These are phyloP conservation scores for Camponotus pennsylvanicus DNA, from an alignment of 1,140 invertebrate species.

Conservation along the genomic window DNA sequence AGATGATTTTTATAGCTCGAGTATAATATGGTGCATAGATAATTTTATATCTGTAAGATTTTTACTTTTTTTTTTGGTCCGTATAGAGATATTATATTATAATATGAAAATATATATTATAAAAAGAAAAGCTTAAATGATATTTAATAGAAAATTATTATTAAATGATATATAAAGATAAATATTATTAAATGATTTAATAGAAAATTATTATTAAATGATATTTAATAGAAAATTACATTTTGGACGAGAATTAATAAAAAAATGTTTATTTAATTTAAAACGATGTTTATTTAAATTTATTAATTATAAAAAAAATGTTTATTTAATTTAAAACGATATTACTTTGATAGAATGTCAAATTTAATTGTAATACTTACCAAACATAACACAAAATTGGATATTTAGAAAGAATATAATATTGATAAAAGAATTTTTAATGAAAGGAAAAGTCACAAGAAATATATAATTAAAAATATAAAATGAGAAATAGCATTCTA, in stretches of 20 bases:
- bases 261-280: background rate
- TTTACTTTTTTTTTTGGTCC: background rate
- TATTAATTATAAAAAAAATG: no score
- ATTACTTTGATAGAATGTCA: background rate
- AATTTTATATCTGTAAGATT: background rate
- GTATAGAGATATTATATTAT: background rate
- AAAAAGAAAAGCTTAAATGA: no score
- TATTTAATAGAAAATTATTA: background rate
- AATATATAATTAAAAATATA: background rate
- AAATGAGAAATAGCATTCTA: background rate
- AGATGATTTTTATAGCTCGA: slow-evolving; percentile 38
- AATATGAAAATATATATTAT: background rate
- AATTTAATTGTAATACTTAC: background rate
- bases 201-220: background rate
- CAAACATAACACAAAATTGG: background rate
- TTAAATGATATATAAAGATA: background rate
- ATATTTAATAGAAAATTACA: slow-evolving; percentile 3
- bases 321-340: background rate
- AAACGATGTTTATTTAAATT: background rate
- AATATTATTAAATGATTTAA: no score
- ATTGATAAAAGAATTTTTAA: no score
- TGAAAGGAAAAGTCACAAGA: background rate
- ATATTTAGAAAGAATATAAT: background rate
- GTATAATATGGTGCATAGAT: background rate
- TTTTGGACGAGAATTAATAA: background rate